Conservation (phyloP, 2,113 vertebrate genomes). For the Pyxicephalus adspersus region DNA sequence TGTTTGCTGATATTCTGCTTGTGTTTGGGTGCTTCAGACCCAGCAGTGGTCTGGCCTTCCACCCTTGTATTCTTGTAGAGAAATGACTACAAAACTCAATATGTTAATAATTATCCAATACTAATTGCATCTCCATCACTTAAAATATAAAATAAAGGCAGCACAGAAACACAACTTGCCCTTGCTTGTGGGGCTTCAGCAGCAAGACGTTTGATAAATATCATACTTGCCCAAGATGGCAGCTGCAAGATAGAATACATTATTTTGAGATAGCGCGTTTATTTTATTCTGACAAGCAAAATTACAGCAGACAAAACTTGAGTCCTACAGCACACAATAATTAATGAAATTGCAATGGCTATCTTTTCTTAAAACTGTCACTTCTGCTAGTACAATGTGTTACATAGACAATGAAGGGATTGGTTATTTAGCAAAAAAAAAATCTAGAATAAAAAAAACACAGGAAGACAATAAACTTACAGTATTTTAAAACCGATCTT, state of each 20-base stretch:
- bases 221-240: slow-evolving; percentile 48
- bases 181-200: slow-evolving; percentile 1
- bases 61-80: no score
- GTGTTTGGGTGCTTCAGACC: no score
- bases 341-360: slow-evolving; percentile 58
- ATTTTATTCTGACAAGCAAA: slow-evolving; percentile 54
- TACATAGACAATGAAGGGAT: slow-evolving; percentile 57
- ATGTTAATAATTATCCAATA: no score
- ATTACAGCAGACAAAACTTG: slow-evolving; percentile 54
- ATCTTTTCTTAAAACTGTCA: slow-evolving; percentile 58
- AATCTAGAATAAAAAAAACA: slow-evolving; percentile 31
- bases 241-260: slow-evolving; percentile 48
- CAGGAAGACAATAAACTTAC: slow-evolving; percentile 53
- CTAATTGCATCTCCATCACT: no score
- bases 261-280: slow-evolving; percentile 52
- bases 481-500: slow-evolving; percentile 47
- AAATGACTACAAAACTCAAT: no score
- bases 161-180: neutral
- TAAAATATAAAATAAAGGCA: neutral
- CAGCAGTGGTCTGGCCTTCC: no score
- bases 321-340: slow-evolving; percentile 52
- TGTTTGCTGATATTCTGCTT: no score
- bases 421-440: slow-evolving; percentile 49
- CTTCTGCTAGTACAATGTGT: slow-evolving; percentile 49
- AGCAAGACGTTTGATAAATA: slow-evolving; percentile 40